Evolutionary conservation across 2,113 vertebrate species (phyloP), one percentile per base, ranked within the genome.

Genomic region (Halichoerus grypus): DNA sequence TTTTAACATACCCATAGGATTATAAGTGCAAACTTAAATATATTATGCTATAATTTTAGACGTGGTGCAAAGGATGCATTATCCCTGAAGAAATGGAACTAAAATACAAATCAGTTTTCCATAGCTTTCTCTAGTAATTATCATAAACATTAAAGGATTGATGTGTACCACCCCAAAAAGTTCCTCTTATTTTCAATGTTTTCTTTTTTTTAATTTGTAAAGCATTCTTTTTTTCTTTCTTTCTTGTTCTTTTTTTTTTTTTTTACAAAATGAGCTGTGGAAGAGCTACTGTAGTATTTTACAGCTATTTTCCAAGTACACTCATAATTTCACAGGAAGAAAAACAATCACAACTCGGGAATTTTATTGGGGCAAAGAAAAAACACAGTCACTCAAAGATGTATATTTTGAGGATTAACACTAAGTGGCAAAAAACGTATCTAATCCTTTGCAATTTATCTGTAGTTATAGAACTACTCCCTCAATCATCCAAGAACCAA

Each of bases 81-180:
- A 95, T 61, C 28, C 31, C 49, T 74, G 46, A 96, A 67, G 22
- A 95, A 95, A 57, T 76, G 24, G n/a, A 91, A 93, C 77, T 77
- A 95, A 97, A 97, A 94, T 55, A 71, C 28, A 86, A 91, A 84
- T 88, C 55, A 96, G 76, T 94, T 97, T 94, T 86, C 95, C 61
- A 97, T 57, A 85, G 90, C 55, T 94, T 95, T 89, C 71, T 90
- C 53, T 95, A 94, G 19, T 5, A 96, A 24, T 85, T 95, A 91
- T 79, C 67, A 96, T 92, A 94, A 96, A 92, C 92, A 94, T 86
- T 95, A 86, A 91, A 85, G 69, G 74, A 90, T 28, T 93, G 65
- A 96, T 57, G 19, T 96, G 5, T 46, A 76, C 16, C 26, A 46
- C 42, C 46, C 26, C 18, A 18, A 82, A 31, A 31, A 14, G 16